Conservation (phyloP, 1,140 invertebrate genomes). For the Eciton burchellii region DNA sequence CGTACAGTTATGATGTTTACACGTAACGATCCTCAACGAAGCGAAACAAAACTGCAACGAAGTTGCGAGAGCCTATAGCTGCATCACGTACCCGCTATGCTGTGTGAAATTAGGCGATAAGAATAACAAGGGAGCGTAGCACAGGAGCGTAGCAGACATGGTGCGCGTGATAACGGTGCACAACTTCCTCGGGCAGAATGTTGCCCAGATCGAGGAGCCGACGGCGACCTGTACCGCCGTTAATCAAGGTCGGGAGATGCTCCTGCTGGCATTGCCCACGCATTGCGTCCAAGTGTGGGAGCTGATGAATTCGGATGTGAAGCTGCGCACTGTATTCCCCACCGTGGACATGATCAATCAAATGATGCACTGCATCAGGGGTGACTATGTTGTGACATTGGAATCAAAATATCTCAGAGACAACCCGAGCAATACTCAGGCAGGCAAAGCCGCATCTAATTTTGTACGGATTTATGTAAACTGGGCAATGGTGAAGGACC, state of each 20-base stretch:
- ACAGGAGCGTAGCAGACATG: slow-evolving; percentile 87
- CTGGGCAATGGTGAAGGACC: slow-evolving; percentile 85
- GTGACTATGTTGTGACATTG: slow-evolving; percentile 88
- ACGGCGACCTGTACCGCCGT: slow-evolving; percentile 87
- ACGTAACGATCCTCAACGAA: slow-evolving; percentile 33
- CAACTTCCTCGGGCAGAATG: slow-evolving; percentile 89
- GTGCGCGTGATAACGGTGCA: slow-evolving; percentile 90
- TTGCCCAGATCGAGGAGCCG: slow-evolving; percentile 88
- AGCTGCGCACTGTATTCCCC: slow-evolving; percentile 87
- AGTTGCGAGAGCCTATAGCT: too few relatives aligned
- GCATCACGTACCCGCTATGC: not conserved
- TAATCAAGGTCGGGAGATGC: slow-evolving; percentile 82
- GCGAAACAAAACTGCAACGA: slow-evolving; percentile 7
- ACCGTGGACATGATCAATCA: slow-evolving; percentile 88
- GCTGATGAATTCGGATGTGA: slow-evolving; percentile 83
- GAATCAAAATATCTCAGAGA: slow-evolving; percentile 87
- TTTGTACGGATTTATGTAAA: slow-evolving; percentile 89
- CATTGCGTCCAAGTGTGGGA: slow-evolving; percentile 89
- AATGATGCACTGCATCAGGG: slow-evolving; percentile 87
- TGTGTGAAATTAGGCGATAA: not conserved
- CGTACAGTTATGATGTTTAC: slow-evolving; percentile 5
- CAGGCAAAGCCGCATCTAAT: slow-evolving; percentile 74
- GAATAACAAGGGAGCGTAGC: not conserved
- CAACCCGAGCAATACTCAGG: slow-evolving; percentile 81
- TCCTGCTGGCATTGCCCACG: slow-evolving; percentile 87